phyloP scores from a whole-genome alignment of 2,797 vertebrate genomes.

The Pangasius djambal region DNA sequence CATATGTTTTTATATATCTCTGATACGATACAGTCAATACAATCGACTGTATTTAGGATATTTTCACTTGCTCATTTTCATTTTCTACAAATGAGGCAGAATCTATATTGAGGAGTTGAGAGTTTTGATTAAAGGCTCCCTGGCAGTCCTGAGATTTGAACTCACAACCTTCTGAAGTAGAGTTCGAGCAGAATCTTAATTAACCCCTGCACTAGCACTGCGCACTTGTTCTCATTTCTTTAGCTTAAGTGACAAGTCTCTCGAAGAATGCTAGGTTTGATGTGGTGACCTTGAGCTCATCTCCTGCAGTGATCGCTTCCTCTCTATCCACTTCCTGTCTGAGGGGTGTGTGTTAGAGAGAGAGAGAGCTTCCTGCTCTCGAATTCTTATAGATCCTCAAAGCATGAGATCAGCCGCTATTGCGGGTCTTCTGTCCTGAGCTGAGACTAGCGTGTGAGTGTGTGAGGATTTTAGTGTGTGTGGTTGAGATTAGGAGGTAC shows the following conservation, averaged over 20 bases:
- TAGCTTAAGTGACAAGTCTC: constrained; percentile 28
- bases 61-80: neutral
- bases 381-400: constrained; percentile 50
- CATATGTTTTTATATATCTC: no score
- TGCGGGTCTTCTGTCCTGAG: neutral
- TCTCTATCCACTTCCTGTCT: constrained; percentile 44
- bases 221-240: neutral
- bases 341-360: constrained; percentile 40
- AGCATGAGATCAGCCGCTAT: constrained; percentile 22
- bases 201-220: neutral
- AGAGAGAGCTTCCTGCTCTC: constrained; percentile 13
- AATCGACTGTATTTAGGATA: neutral
- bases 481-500: neutral
- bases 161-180: neutral
- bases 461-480: neutral
- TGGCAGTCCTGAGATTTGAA: neutral
- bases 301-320: constrained; percentile 20
- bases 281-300: constrained; percentile 29
- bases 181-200: neutral
- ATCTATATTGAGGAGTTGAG: neutral
- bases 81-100: neutral
- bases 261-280: constrained; percentile 48
- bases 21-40: neutral
- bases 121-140: neutral
- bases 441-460: neutral